Evolutionary conservation across 2,113 vertebrate genomes (phyloP).

Genomic region (Rana temporaria): DNA sequence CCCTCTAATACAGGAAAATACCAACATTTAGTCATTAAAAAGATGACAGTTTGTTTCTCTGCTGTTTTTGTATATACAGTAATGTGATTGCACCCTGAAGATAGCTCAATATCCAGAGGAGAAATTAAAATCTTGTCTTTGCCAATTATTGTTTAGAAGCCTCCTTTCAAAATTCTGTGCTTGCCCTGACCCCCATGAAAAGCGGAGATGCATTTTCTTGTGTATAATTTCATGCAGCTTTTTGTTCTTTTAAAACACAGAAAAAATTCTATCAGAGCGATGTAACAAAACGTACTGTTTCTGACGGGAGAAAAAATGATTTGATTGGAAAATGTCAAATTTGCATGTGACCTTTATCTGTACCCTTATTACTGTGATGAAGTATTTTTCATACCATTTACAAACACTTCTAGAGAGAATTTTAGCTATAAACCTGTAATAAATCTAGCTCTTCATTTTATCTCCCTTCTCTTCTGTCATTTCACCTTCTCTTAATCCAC

Average conservation of each 20-base stretch:
- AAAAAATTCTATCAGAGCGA: slow-evolving; percentile 59
- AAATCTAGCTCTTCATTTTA: slow-evolving; percentile 44
- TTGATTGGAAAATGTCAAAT: slow-evolving; percentile 73
- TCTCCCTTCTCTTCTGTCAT: slow-evolving; percentile 19
- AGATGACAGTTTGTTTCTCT: no score
- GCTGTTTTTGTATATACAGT: no score
- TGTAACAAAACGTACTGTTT: slow-evolving; percentile 65
- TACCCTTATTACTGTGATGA: slow-evolving; percentile 63
- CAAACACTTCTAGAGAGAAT: slow-evolving; percentile 55
- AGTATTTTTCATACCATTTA: slow-evolving; percentile 63
- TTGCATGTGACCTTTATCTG: slow-evolving; percentile 74
- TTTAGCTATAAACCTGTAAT: slow-evolving; percentile 50
- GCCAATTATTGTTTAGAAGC: background rate
- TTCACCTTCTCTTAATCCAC: slow-evolving; percentile 11
- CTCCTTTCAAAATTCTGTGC: background rate
- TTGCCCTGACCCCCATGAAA: background rate
- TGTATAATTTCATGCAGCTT: background rate
- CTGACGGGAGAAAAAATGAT: slow-evolving; percentile 65
- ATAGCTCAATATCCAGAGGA: no score
- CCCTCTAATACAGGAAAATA: no score
- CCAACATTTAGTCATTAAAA: no score
- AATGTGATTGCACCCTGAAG: no score
- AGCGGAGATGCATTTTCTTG: background rate
- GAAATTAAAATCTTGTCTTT: background rate
- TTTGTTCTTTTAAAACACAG: background rate